Evolutionary conservation across 2,113 vertebrate species (phyloP), one percentile per base, ranked within the genome.

Genomic region (Ciconia maguari): DNA sequence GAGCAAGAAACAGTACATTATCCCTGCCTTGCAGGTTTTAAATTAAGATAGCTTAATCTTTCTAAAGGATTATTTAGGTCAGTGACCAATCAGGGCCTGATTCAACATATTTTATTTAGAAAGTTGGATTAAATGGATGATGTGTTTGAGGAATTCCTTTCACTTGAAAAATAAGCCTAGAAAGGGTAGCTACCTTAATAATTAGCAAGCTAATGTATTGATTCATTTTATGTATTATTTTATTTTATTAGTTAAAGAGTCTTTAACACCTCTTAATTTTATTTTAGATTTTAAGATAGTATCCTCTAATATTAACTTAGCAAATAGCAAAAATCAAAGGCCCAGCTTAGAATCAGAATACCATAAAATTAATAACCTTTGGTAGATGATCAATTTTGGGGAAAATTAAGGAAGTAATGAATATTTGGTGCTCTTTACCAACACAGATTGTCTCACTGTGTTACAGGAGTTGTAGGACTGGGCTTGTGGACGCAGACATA

Each of bases 11-110:
- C 32, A 71, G 36, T 26, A 11, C 58, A 41, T 71, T 92, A 68
- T 49, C 17, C 42, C 25, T 69, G 13, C 16, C 42, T 51, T 34
- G 38, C 26, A 72, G 61, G 36, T 93, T 94, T 89, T 64, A 92
- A 89, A 75, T 90, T 68, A 95, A 85, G 57, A 69, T 90, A 12
- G 4, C 38, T 79, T 87, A 76, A 55, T 91, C 55, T 76, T 94
- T 94, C 51, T 65, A 36, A 84, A 83, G 83, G 83, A 93, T 93
- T 95, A 89, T 94, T 87, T 94, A 94, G 89, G 77, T 94, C 89
- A 83, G 61, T 93, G 86, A 85, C 57, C 92, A 94, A 94, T 84
- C 41, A 83, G 72, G 18, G 71, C 49, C 84, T 69, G 70, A 78
- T 87, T 94, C 87, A 85, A 84, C 10, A 21, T 48, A 75, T 87